These are phyloP conservation scores for Stratiolaelaps scimitus DNA, from an alignment of 1,140 invertebrate genomes.

Conservation along the genomic window DNA sequence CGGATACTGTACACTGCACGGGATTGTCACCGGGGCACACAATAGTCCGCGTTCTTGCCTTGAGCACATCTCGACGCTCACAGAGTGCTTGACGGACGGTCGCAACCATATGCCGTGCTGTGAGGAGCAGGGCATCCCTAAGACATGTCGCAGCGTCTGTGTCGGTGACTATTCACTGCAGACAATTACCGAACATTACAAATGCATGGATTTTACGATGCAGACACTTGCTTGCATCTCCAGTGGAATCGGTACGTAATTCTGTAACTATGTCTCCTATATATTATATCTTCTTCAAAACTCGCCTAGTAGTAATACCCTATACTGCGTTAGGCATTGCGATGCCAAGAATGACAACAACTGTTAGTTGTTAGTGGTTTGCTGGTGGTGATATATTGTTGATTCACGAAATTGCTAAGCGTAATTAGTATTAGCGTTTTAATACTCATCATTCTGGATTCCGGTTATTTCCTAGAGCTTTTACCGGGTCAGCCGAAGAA, in stretches of 20 bases:
- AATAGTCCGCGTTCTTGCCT: conserved; percentile 13
- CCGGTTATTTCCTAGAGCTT: conserved; percentile 47
- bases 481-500: conserved; percentile 57
- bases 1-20: conserved; percentile 9
- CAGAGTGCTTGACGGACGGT: conserved; percentile 47
- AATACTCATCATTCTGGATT: too few relatives aligned
- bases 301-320: too few relatives aligned
- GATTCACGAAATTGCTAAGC: too few relatives aligned
- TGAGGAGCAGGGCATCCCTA: conserved; percentile 59
- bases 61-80: conserved; percentile 19
- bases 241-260: conserved; percentile 56
- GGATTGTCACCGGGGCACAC: conserved; percentile 3
- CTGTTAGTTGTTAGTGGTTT: too few relatives aligned
- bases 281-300: too few relatives aligned
- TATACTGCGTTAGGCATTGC: too few relatives aligned
- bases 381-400: too few relatives aligned
- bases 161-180: conserved; percentile 65
- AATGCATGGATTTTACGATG: conserved; percentile 65
- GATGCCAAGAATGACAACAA: too few relatives aligned
- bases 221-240: conserved; percentile 62
- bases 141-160: conserved; percentile 69
- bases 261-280: too few relatives aligned
- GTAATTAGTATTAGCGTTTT: too few relatives aligned
- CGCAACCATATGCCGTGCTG: conserved; percentile 71
- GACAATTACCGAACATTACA: conserved; percentile 68